Evolutionary conservation across 2,888 invertebrate species (phyloP).

Genomic region (Diarsia dahlii): DNA sequence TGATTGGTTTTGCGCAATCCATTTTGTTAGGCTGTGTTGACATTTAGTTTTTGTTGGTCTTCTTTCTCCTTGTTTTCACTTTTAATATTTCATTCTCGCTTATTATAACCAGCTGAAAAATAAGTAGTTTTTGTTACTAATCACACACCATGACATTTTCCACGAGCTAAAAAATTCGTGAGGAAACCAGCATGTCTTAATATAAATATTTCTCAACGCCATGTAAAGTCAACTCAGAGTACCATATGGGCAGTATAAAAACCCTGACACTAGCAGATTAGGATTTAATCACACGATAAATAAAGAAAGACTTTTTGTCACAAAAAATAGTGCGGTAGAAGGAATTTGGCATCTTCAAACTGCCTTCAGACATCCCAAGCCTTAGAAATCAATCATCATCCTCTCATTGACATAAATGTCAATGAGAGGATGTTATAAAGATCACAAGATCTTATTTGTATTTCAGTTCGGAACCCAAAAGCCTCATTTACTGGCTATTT

Average conservation of each 20-base stretch:
- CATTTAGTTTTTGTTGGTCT: background rate
- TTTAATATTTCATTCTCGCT: background rate
- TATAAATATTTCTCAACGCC: no score
- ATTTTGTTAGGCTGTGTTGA: conserved; percentile 18
- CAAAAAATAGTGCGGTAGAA: background rate
- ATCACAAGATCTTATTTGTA: background rate
- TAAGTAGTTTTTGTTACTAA: background rate
- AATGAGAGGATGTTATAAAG: background rate
- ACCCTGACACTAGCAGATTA: no score
- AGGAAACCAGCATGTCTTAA: no score
- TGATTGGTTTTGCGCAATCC: conserved; percentile 39
- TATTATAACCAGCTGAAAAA: background rate
- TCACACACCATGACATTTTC: background rate
- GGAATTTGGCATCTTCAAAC: background rate
- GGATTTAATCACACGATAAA: no score
- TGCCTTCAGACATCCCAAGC: background rate
- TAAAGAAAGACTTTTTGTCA: no score
- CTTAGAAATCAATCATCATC: background rate
- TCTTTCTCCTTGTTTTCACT: background rate
- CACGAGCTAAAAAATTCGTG: no score
- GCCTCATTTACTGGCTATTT: background rate
- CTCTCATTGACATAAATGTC: no score
- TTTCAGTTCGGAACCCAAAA: background rate
- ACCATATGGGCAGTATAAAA: no score
- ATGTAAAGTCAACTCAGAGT: no score